Percentiles rank a stretch among this genome's conserved stretches.
Conservation (phyloP, 2,113 vertebrate genomes). For the Forbesichthys agassizii region DNA sequence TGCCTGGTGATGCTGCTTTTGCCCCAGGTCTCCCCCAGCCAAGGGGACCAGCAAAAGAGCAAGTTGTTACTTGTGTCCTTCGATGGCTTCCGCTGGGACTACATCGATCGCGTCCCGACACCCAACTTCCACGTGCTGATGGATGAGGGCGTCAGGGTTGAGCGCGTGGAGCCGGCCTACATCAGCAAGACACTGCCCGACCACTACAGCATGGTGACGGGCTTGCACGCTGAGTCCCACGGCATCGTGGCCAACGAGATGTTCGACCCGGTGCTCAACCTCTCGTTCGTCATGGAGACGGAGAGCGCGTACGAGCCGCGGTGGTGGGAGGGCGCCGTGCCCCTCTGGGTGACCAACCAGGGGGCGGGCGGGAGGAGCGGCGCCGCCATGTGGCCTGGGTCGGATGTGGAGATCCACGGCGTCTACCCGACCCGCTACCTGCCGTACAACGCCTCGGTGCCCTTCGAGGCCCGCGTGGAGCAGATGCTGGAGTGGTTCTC, state of each 20-base stretch:
- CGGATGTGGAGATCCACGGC: slow-evolving; percentile 85
- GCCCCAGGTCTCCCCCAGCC: slow-evolving; percentile 36
- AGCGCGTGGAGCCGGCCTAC: slow-evolving; percentile 83
- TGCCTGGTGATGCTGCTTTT: slow-evolving; percentile 44
- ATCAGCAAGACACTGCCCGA: slow-evolving; percentile 90
- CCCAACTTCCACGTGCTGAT: slow-evolving; percentile 82
- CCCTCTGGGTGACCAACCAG: slow-evolving; percentile 89
- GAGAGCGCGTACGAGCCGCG: slow-evolving; percentile 78
- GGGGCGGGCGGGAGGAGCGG: slow-evolving; percentile 82
- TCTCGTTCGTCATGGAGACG: slow-evolving; percentile 83
- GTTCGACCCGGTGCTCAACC: slow-evolving; percentile 83
- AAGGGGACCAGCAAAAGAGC: slow-evolving; percentile 31
- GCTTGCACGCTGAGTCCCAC: slow-evolving; percentile 87
- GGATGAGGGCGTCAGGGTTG: slow-evolving; percentile 78
- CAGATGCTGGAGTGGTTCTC: slow-evolving; percentile 86
- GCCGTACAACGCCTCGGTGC: slow-evolving; percentile 81
- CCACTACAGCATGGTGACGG: slow-evolving; percentile 90
- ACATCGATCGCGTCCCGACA: slow-evolving; percentile 80
- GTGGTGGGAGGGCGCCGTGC: slow-evolving; percentile 90
- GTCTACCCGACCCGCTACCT: slow-evolving; percentile 79
- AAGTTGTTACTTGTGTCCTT: slow-evolving; percentile 88
- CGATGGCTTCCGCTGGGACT: slow-evolving; percentile 94
- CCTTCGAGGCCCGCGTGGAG: slow-evolving; percentile 83
- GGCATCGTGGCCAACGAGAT: slow-evolving; percentile 90
- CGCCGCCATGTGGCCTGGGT: slow-evolving; percentile 92